Conservation (phyloP, 2,797 vertebrate species). For the Dermochelys coriacea region DNA sequence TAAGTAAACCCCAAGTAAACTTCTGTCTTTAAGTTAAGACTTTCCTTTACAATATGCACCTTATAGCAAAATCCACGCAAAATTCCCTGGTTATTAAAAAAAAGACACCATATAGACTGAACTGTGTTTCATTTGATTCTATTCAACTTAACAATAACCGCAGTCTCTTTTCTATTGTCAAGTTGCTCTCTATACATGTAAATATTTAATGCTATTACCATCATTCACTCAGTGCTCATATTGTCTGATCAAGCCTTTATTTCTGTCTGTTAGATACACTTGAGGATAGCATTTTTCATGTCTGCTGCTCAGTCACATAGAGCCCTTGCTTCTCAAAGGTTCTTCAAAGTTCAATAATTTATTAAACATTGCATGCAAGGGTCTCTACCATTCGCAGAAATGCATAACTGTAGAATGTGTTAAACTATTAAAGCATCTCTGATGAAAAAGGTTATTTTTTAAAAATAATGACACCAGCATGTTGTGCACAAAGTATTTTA, state of each 20-base stretch:
- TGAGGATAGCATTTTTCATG: conserved; percentile 77
- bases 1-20: conserved; percentile 2
- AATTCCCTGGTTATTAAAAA: conserved; percentile 38
- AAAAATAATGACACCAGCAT: conserved; percentile 23
- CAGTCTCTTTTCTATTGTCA: conserved; percentile 62
- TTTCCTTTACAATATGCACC: background rate
- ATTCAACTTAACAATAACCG: conserved; percentile 65
- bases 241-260: conserved; percentile 81
- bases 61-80: conserved; percentile 36
- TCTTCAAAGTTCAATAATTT: conserved; percentile 81
- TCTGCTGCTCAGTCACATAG: conserved; percentile 78
- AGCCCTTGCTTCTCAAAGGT: conserved; percentile 73
- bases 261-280: conserved; percentile 78
- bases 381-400: conserved; percentile 51
- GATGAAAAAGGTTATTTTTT: conserved; percentile 35
- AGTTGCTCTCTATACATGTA: conserved; percentile 72
- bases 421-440: conserved; percentile 44
- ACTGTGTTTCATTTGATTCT: conserved; percentile 45
- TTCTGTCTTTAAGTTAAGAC: background rate
- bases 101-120: conserved; percentile 52
- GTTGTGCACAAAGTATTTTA: background rate
- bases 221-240: conserved; percentile 78
- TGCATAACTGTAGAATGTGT: conserved; percentile 22
- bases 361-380: conserved; percentile 69
- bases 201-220: conserved; percentile 84